Conservation (phyloP, 2,797 vertebrate species). For the Taeniopygia guttata region DNA sequence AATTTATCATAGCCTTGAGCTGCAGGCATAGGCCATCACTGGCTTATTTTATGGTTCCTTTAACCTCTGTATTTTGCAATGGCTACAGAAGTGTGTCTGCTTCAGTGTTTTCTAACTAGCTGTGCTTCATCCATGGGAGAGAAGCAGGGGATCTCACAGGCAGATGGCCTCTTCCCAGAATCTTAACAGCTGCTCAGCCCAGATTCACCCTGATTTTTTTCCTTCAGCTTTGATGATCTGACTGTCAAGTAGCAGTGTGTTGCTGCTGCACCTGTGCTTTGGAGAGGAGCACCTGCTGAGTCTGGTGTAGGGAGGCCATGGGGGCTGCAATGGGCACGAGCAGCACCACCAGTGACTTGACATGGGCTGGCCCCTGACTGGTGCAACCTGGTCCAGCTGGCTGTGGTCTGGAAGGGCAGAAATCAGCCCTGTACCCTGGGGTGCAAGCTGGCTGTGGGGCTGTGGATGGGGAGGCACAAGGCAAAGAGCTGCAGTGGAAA, state of each 20-base stretch:
- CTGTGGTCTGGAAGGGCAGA: background rate
- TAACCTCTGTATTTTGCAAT: background rate
- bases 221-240: background rate
- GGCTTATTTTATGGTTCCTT: background rate
- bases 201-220: background rate
- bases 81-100: background rate
- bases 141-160: accelerated
- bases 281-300: accelerated
- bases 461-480: background rate
- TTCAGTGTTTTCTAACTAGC: background rate
- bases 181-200: background rate
- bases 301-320: background rate
- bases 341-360: background rate
- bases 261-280: background rate
- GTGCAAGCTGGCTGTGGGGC: background rate
- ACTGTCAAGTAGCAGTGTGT: too few relatives aligned
- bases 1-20: background rate
- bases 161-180: background rate
- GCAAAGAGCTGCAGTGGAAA: background rate
- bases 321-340: accelerated
- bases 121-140: background rate
- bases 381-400: background rate
- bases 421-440: background rate
- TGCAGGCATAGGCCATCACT: background rate
- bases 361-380: background rate